Conservation (phyloP, 2,888 invertebrate species). For the Aleiodes leptofemur region DNA sequence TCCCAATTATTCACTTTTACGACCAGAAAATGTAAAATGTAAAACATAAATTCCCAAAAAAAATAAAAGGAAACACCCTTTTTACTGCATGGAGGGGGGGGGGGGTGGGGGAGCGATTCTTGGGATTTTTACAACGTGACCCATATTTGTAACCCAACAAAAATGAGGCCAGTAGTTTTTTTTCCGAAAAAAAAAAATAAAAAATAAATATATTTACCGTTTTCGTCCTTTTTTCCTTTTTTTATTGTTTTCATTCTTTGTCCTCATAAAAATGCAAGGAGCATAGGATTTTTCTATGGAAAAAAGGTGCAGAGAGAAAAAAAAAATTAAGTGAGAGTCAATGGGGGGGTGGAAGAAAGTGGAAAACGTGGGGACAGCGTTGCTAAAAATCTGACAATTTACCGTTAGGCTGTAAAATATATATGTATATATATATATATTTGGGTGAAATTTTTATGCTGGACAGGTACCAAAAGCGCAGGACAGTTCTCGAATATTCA, state of each 20-base stretch:
- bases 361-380: constrained; percentile 32
- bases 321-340: constrained; percentile 20
- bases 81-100: neutral
- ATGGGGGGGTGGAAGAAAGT: constrained; percentile 38
- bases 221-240: neutral
- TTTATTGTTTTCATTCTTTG: constrained; percentile 28
- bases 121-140: constrained; percentile 61
- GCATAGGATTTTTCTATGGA: constrained; percentile 54
- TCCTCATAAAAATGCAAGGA: constrained; percentile 62
- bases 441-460: neutral
- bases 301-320: neutral
- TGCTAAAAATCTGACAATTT: constrained; percentile 42
- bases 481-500: neutral
- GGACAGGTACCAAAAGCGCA: neutral
- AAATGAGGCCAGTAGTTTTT: neutral
- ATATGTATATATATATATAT: neutral
- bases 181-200: neutral
- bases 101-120: too few relatives aligned
- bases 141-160: constrained; percentile 55
- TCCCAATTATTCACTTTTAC: too few relatives aligned
- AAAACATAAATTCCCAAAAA: too few relatives aligned
- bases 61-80: constrained; percentile 30
- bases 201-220: constrained; percentile 26
- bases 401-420: constrained; percentile 31
- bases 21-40: too few relatives aligned